These are phyloP conservation scores for Potamilus streckersoni DNA, from an alignment of 1,140 invertebrate genomes.

Conservation along the genomic window DNA sequence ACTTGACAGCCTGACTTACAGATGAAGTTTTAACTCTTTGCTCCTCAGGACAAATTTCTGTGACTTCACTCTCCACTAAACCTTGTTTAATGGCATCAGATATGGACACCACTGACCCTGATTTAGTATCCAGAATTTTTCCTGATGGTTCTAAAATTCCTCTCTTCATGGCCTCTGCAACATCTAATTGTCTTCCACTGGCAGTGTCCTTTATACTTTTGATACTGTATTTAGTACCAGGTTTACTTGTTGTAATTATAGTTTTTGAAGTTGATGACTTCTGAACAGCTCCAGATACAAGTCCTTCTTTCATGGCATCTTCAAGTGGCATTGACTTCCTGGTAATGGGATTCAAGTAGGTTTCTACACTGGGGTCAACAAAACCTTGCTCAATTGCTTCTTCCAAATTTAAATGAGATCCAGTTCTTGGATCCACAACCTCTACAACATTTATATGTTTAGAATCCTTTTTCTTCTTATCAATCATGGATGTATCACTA, in stretches of 20 bases:
- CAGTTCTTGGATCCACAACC: conserved; percentile 78
- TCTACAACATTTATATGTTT: conserved; percentile 62
- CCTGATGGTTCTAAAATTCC: conserved; percentile 63
- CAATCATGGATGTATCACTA: conserved; percentile 81
- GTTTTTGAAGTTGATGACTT: conserved; percentile 62
- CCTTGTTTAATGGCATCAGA: conserved; percentile 83
- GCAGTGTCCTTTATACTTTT: conserved; percentile 87
- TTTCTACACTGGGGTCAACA: conserved; percentile 66
- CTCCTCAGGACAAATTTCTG: conserved; percentile 8
- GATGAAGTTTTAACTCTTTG: conserved; percentile 21
- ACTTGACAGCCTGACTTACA: conserved; percentile 72
- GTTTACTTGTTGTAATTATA: conserved; percentile 41
- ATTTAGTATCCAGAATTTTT: conserved; percentile 79
- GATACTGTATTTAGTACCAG: conserved; percentile 66
- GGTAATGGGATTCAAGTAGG: conserved; percentile 70
- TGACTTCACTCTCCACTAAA: conserved; percentile 78
- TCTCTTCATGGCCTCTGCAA: conserved; percentile 59
- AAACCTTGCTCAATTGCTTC: conserved; percentile 60
- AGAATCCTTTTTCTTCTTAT: conserved; percentile 81
- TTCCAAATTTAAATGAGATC: conserved; percentile 77
- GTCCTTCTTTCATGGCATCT: conserved; percentile 84
- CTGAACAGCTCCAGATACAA: conserved; percentile 75
- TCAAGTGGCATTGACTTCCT: conserved; percentile 72
- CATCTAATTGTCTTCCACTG: conserved; percentile 40
- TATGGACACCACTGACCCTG: conserved; percentile 80